A percentile compares a stretch with the other conserved stretches of the same genome.
phyloP scores from a whole-genome alignment of 2,113 vertebrate species.

The Anas platyrhynchos region DNA sequence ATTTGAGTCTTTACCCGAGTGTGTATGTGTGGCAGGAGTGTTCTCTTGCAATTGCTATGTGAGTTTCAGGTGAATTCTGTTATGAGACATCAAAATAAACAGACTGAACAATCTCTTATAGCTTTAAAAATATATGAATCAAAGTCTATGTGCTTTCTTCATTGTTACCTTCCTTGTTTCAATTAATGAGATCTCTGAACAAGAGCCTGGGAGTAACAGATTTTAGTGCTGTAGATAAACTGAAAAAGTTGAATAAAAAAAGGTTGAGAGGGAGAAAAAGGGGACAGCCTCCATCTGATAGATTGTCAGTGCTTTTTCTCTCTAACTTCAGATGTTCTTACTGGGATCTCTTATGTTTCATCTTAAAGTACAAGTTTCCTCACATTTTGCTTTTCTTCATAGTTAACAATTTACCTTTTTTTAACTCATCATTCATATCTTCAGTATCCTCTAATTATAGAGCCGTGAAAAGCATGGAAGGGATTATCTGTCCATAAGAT shows the following conservation, averaged over 20 bases:
- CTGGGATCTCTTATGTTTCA: not conserved
- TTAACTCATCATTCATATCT: not conserved
- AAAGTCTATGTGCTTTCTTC: conserved; percentile 38
- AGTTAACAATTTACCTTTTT: not conserved
- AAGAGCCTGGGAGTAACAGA: not conserved
- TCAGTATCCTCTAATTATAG: not conserved
- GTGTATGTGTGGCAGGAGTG: not conserved
- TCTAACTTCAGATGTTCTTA: not conserved
- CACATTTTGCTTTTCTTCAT: not conserved
- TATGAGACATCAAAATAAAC: conserved; percentile 41
- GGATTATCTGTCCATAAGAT: not conserved
- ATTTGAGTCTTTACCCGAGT: not conserved
- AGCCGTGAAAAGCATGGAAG: not conserved
- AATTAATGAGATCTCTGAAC: conserved; percentile 33
- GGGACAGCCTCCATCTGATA: not conserved
- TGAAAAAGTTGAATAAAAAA: not conserved
- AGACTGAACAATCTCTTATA: conserved; percentile 21
- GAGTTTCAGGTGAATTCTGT: not conserved
- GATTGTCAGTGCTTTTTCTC: not conserved
- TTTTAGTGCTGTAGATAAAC: conserved; percentile 27
- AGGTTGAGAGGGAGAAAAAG: not conserved
- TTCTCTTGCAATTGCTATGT: not conserved
- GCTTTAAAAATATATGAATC: conserved; percentile 55
- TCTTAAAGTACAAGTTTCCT: not conserved
- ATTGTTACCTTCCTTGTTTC: conserved; percentile 21